Evolutionary conservation across 2,797 vertebrate genomes (phyloP).

Genomic region (Pelochelys cantorii): DNA sequence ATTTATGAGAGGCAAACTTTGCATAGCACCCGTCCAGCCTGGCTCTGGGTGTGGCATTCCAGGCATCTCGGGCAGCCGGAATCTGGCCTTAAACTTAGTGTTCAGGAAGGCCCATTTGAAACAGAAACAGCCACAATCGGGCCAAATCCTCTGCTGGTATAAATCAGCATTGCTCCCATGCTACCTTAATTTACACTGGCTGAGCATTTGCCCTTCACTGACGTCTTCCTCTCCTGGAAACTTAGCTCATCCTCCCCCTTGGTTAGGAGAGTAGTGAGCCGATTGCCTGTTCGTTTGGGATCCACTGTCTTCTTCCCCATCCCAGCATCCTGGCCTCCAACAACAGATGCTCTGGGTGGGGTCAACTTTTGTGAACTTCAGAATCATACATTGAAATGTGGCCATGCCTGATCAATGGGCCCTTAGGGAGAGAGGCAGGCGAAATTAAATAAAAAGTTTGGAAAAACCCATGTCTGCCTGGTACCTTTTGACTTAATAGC

Average conservation of each 20-base stretch:
- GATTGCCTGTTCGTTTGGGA: neutral
- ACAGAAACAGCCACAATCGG: rapidly evolving
- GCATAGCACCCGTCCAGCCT: neutral
- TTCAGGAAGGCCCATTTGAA: neutral
- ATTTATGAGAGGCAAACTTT: neutral
- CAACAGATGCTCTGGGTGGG: neutral
- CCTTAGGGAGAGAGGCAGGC: neutral
- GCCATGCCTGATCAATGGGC: no score
- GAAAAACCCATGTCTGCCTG: neutral
- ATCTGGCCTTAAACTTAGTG: neutral
- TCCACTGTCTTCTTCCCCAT: neutral
- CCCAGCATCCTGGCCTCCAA: neutral
- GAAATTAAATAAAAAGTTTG: neutral
- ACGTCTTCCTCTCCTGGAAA: neutral
- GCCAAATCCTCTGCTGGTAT: neutral
- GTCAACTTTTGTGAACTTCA: neutral
- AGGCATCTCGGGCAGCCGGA: neutral
- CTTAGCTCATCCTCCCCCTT: neutral
- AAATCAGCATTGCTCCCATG: neutral
- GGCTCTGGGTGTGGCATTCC: rapidly evolving
- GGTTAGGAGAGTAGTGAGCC: neutral
- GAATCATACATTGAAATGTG: neutral
- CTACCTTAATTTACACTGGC: neutral
- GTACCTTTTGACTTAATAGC: neutral
- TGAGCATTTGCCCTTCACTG: neutral